Evolutionary conservation across 1,140 invertebrate genomes (phyloP).

Genomic region (Acromyrmex heyeri): DNA sequence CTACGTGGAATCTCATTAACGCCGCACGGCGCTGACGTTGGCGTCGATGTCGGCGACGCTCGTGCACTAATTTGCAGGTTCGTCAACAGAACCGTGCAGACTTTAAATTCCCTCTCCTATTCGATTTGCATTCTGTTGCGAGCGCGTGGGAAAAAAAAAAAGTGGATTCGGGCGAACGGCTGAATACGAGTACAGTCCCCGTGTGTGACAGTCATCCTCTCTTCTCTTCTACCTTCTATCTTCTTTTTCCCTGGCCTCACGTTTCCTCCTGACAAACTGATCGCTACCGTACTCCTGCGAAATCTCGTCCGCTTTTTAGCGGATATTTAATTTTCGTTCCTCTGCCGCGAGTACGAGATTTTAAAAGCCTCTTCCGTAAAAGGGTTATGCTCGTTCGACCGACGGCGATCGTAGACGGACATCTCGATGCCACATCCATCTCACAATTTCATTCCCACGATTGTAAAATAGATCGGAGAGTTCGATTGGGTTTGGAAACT

Average conservation of each 20-base stretch:
- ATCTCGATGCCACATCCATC: constrained; percentile 8
- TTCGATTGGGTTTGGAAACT: constrained; percentile 36
- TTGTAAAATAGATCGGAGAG: constrained; percentile 33
- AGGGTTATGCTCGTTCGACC: constrained; percentile 28
- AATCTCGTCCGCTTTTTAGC: constrained; percentile 49
- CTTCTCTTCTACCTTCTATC: background rate
- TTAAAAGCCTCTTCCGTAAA: constrained; percentile 44
- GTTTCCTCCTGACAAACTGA: constrained; percentile 59
- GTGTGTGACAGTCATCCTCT: constrained; percentile 36
- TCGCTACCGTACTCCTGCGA: constrained; percentile 50
- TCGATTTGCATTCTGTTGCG: constrained; percentile 65
- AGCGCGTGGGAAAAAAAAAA: constrained; percentile 48
- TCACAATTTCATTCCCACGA: constrained; percentile 38
- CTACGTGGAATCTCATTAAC: constrained; percentile 69
- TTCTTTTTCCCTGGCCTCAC: background rate
- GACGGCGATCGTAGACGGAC: constrained; percentile 4
- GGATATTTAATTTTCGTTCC: constrained; percentile 63
- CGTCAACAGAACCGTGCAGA: constrained; percentile 63
- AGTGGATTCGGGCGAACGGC: constrained; percentile 19
- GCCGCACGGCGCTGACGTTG: constrained; percentile 47
- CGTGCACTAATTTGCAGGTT: constrained; percentile 66
- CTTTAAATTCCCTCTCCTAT: constrained; percentile 64
- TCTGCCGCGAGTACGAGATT: constrained; percentile 51
- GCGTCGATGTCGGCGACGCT: constrained; percentile 60
- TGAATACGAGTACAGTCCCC: constrained; percentile 36